A percentile compares a stretch with the other conserved stretches of the same genome.
These are phyloP conservation scores for Drosophila tripunctata DNA, from an alignment of 2,888 invertebrate species.

Conservation along the genomic window DNA sequence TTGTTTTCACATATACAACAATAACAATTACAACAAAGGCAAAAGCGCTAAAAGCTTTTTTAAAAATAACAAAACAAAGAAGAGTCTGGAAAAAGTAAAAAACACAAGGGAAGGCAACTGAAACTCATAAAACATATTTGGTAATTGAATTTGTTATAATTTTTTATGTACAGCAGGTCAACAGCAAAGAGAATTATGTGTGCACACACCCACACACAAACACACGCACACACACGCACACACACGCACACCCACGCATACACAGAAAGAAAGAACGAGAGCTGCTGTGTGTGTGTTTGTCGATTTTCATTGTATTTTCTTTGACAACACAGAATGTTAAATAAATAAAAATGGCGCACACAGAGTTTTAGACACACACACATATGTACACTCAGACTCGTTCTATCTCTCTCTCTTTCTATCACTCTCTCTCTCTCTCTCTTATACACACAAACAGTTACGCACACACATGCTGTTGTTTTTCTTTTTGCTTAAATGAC, in stretches of 20 bases:
- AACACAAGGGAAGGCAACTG: slow-evolving; percentile 2
- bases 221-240: slow-evolving; percentile 5
- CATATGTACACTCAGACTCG: slow-evolving; percentile 8
- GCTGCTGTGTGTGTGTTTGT: slow-evolving; percentile 24
- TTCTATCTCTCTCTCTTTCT: background rate
- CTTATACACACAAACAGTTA: slow-evolving; percentile 11
- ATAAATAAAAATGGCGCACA: slow-evolving; percentile 55
- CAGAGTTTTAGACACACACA: slow-evolving; percentile 23
- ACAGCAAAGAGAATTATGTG: slow-evolving; percentile 42
- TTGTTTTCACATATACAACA: background rate
- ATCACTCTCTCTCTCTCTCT: background rate
- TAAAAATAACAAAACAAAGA: background rate
- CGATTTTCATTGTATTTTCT: slow-evolving; percentile 56
- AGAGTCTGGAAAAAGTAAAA: background rate
- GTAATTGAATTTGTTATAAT: slow-evolving; percentile 75
- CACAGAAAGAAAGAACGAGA: background rate
- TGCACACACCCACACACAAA: slow-evolving; percentile 16
- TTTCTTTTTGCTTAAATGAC: slow-evolving; percentile 67
- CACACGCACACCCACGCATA: too few species aligned
- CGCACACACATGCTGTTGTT: slow-evolving; percentile 35
- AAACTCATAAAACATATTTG: slow-evolving; percentile 65
- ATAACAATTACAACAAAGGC: slow-evolving; percentile 1
- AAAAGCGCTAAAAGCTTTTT: slow-evolving; percentile 15
- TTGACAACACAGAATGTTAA: slow-evolving; percentile 67
- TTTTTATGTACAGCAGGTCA: slow-evolving; percentile 66